Evolutionary conservation across 2,888 invertebrate species (phyloP).

Genomic region (Euplexia lucipara): DNA sequence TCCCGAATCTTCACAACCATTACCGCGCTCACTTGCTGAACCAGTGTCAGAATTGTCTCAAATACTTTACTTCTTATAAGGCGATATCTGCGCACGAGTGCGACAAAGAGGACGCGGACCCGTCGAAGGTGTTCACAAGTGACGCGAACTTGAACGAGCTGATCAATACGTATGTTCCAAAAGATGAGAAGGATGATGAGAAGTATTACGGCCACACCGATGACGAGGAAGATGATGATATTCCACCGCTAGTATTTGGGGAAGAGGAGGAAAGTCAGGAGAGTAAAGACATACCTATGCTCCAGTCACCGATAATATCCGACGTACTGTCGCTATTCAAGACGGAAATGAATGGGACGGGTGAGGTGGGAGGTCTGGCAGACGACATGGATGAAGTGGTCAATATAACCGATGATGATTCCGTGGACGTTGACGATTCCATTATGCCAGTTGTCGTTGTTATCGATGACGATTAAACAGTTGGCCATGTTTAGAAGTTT

Average conservation of each 20-base stretch:
- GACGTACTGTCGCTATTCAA: constrained; percentile 84
- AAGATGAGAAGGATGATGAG: constrained; percentile 84
- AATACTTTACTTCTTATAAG: constrained; percentile 85
- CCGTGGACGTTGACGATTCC: constrained; percentile 26
- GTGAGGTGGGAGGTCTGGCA: constrained; percentile 67
- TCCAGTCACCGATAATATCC: constrained; percentile 84
- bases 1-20: constrained; percentile 92
- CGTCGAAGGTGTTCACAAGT: constrained; percentile 81
- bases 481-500: neutral
- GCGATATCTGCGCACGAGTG: constrained; percentile 82
- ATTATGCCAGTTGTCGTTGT: constrained; percentile 34
- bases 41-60: constrained; percentile 87
- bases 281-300: constrained; percentile 48
- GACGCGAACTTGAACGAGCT: constrained; percentile 78
- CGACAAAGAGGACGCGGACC: constrained; percentile 80
- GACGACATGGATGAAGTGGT: constrained; percentile 72
- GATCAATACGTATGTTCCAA: constrained; percentile 83
- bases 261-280: constrained; percentile 63
- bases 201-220: constrained; percentile 84
- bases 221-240: constrained; percentile 73
- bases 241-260: constrained; percentile 40
- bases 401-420: constrained; percentile 73
- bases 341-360: constrained; percentile 63
- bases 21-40: constrained; percentile 91
- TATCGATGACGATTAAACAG: constrained; percentile 48